phyloP scores from a whole-genome alignment of 2,888 invertebrate species.

The Steinernema scapterisci region DNA sequence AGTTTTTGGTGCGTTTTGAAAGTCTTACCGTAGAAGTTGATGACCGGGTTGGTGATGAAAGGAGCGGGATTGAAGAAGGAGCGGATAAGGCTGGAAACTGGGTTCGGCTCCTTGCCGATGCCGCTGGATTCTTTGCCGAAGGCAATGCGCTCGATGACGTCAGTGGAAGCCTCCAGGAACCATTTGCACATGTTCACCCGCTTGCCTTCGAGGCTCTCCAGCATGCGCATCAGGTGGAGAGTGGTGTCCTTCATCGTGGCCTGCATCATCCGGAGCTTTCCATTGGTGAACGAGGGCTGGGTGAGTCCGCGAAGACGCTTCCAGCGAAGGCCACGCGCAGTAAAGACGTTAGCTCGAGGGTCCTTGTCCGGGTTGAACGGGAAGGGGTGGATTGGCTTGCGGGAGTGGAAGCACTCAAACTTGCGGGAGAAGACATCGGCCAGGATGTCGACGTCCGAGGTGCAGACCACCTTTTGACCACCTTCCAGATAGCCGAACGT shows the following conservation, averaged over 20 bases:
- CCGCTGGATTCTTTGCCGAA: slow-evolving; percentile 28
- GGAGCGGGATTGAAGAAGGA: slow-evolving; percentile 36
- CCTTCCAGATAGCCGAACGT: slow-evolving; percentile 38
- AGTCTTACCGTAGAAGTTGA: slow-evolving; percentile 34
- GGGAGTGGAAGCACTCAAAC: slow-evolving; percentile 37
- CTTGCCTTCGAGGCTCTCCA: slow-evolving; percentile 30
- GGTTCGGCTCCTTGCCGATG: slow-evolving; percentile 33
- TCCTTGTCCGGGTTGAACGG: slow-evolving; percentile 68
- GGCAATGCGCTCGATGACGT: slow-evolving; percentile 35
- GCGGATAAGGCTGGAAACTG: slow-evolving; percentile 33
- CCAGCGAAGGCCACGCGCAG: slow-evolving; percentile 69
- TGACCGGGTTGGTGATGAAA: slow-evolving; percentile 32
- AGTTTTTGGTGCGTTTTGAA: too few species aligned
- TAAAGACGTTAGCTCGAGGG: slow-evolving; percentile 63
- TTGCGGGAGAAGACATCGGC: slow-evolving; percentile 35
- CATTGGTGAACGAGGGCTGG: slow-evolving; percentile 70
- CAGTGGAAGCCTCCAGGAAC: slow-evolving; percentile 32
- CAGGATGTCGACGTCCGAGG: slow-evolving; percentile 33
- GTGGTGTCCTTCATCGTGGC: slow-evolving; percentile 32
- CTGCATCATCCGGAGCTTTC: slow-evolving; percentile 66
- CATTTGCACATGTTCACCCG: slow-evolving; percentile 34
- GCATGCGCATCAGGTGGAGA: slow-evolving; percentile 12
- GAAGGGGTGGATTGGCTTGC: slow-evolving; percentile 58
- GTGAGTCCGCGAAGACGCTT: slow-evolving; percentile 70
- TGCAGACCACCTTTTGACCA: slow-evolving; percentile 37